Percentiles rank a stretch among this genome's conserved stretches.
phyloP scores from a whole-genome alignment of 2,113 vertebrate genomes.

The Thunnus thynnus region DNA sequence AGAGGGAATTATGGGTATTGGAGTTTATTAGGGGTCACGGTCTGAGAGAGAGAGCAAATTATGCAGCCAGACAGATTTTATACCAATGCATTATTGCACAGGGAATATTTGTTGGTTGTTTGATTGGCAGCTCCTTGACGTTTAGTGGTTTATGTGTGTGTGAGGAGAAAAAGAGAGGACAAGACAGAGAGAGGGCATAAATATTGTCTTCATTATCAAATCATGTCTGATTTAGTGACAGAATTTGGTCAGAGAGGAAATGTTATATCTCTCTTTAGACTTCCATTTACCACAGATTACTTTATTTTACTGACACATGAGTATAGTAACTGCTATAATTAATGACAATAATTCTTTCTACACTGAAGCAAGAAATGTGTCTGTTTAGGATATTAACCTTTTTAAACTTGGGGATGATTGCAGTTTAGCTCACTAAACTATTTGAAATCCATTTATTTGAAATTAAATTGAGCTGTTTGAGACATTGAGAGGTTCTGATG shows the following conservation, averaged over 20 bases:
- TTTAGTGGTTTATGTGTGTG: not conserved
- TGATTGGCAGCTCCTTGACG: slow-evolving; percentile 22
- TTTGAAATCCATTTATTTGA: slow-evolving; percentile 55
- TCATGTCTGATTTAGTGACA: slow-evolving; percentile 9
- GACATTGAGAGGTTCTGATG: slow-evolving; percentile 41
- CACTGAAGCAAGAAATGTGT: slow-evolving; percentile 25
- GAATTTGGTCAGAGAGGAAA: slow-evolving; percentile 2
- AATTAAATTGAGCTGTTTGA: slow-evolving; percentile 45
- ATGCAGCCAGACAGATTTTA: slow-evolving; percentile 40
- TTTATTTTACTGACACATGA: slow-evolving; percentile 36
- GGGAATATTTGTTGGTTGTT: slow-evolving; percentile 13
- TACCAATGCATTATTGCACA: slow-evolving; percentile 31
- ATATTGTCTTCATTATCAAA: not conserved
- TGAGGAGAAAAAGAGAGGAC: not conserved
- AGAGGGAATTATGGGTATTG: slow-evolving; percentile 71
- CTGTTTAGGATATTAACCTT: slow-evolving; percentile 53
- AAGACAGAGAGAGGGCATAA: not conserved
- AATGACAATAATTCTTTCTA: slow-evolving; percentile 42
- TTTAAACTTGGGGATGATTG: slow-evolving; percentile 39
- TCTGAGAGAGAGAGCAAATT: slow-evolving; percentile 48
- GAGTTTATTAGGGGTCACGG: slow-evolving; percentile 69
- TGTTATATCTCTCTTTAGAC: not conserved
- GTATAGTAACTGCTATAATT: slow-evolving; percentile 31
- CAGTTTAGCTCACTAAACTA: slow-evolving; percentile 38
- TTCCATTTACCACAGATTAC: not conserved